Percentiles rank a stretch among this genome's conserved stretches.
phyloP scores from a whole-genome alignment of 1,140 invertebrate genomes.

The Arctopsyche grandis region DNA sequence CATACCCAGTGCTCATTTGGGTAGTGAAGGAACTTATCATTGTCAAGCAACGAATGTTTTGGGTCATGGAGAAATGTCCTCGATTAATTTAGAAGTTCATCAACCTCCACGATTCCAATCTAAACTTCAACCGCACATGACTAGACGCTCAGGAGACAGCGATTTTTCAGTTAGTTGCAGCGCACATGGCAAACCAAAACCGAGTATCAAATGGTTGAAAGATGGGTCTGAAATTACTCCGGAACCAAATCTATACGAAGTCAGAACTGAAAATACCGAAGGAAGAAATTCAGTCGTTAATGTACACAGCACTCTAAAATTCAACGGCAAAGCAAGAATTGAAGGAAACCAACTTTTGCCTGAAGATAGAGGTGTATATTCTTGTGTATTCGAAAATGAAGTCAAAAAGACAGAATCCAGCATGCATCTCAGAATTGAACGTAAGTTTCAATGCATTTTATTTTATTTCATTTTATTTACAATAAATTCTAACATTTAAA shows the following conservation, averaged over 20 bases:
- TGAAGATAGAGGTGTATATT: slow-evolving; percentile 86
- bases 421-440: slow-evolving; percentile 91
- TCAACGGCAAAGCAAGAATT: slow-evolving; percentile 78
- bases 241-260: slow-evolving; percentile 81
- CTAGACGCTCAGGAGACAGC: slow-evolving; percentile 80
- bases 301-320: slow-evolving; percentile 85
- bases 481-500: neutral
- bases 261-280: slow-evolving; percentile 79
- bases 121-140: slow-evolving; percentile 85
- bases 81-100: slow-evolving; percentile 84
- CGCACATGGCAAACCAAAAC: slow-evolving; percentile 87
- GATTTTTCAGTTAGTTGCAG: slow-evolving; percentile 85
- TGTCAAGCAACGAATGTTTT: slow-evolving; percentile 91
- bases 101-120: slow-evolving; percentile 86
- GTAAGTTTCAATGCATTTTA: slow-evolving; percentile 66
- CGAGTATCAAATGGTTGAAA: slow-evolving; percentile 86
- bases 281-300: slow-evolving; percentile 80
- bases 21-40: slow-evolving; percentile 87
- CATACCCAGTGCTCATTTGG: slow-evolving; percentile 83
- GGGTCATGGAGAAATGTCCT: slow-evolving; percentile 84
- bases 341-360: slow-evolving; percentile 81
- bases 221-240: slow-evolving; percentile 81
- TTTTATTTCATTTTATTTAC: neutral
- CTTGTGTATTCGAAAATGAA: slow-evolving; percentile 89
- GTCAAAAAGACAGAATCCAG: slow-evolving; percentile 85